Percentiles rank a stretch among this genome's conserved stretches.
Conservation (phyloP, 2,888 invertebrate species). For the Sinohyriopsis cumingii region DNA sequence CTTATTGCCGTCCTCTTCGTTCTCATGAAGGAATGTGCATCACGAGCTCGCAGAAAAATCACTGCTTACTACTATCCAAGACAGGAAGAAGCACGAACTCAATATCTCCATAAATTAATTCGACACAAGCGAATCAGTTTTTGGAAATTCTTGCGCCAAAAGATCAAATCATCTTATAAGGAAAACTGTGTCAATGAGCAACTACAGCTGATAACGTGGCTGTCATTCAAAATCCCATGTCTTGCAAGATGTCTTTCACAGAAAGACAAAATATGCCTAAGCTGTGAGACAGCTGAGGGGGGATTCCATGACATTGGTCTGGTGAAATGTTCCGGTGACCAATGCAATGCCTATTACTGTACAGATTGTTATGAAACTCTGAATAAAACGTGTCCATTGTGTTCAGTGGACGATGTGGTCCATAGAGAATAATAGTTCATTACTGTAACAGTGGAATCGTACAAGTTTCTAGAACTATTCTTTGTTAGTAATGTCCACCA, state of each 20-base stretch:
- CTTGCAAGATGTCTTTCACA: too few species aligned
- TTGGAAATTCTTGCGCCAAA: slow-evolving; percentile 33
- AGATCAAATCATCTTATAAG: slow-evolving; percentile 30
- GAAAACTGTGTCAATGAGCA: slow-evolving; percentile 30
- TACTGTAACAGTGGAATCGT: too few species aligned
- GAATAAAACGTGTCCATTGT: slow-evolving; percentile 31
- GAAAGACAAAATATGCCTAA: slow-evolving; percentile 25
- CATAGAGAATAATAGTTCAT: not conserved
- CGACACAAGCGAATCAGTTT: slow-evolving; percentile 38
- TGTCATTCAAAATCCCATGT: too few species aligned
- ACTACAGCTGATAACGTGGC: slow-evolving; percentile 25
- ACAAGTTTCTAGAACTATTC: too few species aligned
- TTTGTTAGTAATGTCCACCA: too few species aligned
- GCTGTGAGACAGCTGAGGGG: slow-evolving; percentile 29
- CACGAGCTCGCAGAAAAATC: too few species aligned
- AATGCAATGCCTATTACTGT: slow-evolving; percentile 39
- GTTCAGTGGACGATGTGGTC: slow-evolving; percentile 20
- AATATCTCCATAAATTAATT: too few species aligned
- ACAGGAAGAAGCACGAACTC: too few species aligned
- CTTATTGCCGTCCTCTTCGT: too few species aligned
- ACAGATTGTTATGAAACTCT: slow-evolving; percentile 30
- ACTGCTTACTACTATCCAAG: too few species aligned
- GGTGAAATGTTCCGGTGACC: slow-evolving; percentile 16
- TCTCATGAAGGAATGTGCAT: too few species aligned
- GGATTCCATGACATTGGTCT: slow-evolving; percentile 19